Evolutionary conservation across 2,888 invertebrate genomes (phyloP), one percentile per base, ranked within the genome.

Genomic region (Malthinus flaveolus): DNA sequence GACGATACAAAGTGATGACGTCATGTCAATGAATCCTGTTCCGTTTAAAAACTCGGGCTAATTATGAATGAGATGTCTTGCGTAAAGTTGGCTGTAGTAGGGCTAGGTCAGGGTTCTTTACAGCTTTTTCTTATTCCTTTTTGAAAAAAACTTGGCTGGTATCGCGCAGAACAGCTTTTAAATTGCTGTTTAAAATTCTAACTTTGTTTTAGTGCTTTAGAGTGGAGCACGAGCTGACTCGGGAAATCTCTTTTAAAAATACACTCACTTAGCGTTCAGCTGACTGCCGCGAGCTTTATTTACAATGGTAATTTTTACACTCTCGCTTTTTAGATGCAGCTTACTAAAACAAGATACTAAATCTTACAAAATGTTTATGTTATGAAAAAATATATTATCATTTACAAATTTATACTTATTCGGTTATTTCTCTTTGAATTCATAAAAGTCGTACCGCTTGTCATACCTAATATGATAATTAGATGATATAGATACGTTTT

Each of bases 131-230:
- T 73, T 75, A 73, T 73, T 74, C 66, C 59, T 62, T 62, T 62
- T 59, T 56, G 59, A 53, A 62, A 62, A 37, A 62, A 62, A 62
- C 56, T 56, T 61, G 53, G 61, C 62, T 62, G 67, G 67, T 69
- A 69, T 71, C 71, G 68, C 69, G 69, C 71, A 68, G 71, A 73
- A 73, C 74, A 72, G 73, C 75, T 73, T 74, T 75, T 76, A 77
- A 77, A 77, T 76, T 75, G 76, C 76, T 77, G 75, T 75, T 77
- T 78, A 77, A 78, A 77, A 76, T 77, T 78, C 77, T 74, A 76
- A 78, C 75, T 78, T 77, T 77, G 76, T 76, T 77, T 76, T 75
- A 75, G 73, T 73, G 74, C 73, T 72, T 71, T 69, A 68, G 66
- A 62, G 59, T 64, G 61, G 59, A 62, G 71, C 70, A 64, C 66